Evolutionary conservation across 2,113 vertebrate species (phyloP).

Genomic region (Albula glossodonta): DNA sequence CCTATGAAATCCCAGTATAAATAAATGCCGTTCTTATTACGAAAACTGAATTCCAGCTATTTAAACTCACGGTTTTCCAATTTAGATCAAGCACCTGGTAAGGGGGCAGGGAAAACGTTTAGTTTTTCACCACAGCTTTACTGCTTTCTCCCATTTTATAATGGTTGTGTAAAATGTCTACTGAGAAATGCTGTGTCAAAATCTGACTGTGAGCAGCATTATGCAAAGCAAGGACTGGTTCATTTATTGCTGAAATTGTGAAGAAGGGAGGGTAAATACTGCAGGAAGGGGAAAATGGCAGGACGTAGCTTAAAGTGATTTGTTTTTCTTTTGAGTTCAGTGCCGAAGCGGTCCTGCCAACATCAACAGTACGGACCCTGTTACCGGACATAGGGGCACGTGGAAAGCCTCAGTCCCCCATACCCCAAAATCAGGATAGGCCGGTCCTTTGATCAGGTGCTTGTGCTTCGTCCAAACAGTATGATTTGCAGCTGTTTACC

Average conservation of each 20-base stretch:
- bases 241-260: neutral
- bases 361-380: conserved; percentile 50
- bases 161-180: neutral
- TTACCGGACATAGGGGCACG: conserved; percentile 44
- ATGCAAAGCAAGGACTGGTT: neutral
- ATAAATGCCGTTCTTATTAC: too few species aligned
- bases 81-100: too few species aligned
- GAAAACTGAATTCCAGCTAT: too few species aligned
- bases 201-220: neutral
- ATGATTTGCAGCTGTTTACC: conserved; percentile 39
- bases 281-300: neutral
- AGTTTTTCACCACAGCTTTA: too few species aligned
- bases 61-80: too few species aligned
- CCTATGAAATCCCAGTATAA: neutral
- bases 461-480: conserved; percentile 45
- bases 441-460: conserved; percentile 50
- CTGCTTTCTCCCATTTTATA: too few species aligned
- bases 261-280: neutral
- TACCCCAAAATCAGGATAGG: conserved; percentile 51
- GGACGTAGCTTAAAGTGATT: conserved; percentile 2
- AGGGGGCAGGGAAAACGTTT: too few species aligned
- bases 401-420: conserved; percentile 40
- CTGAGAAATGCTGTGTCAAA: neutral
- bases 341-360: conserved; percentile 48
- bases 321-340: conserved; percentile 37